Conservation (phyloP, 1,140 invertebrate genomes). For the Cotesia glomerata region DNA sequence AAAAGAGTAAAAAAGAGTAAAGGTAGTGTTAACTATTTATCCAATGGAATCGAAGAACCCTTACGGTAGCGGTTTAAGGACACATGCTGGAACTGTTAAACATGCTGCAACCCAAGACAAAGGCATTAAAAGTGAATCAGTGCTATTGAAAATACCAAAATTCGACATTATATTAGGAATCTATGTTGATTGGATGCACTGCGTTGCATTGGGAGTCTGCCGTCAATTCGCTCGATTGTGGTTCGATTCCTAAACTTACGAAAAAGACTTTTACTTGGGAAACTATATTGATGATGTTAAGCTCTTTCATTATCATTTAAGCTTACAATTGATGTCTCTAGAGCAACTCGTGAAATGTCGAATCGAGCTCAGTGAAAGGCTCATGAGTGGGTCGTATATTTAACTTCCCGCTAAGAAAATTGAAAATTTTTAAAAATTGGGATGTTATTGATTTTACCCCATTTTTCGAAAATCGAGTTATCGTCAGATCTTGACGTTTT, state of each 20-base stretch:
- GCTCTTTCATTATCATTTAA: constrained; percentile 18
- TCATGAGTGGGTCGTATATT: constrained; percentile 42
- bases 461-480: no score
- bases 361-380: constrained; percentile 44
- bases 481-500: no score
- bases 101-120: neutral
- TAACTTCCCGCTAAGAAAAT: no score
- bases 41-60: constrained; percentile 26
- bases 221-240: constrained; percentile 33
- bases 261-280: constrained; percentile 29
- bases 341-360: constrained; percentile 36
- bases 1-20: constrained; percentile 29
- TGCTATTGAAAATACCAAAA: constrained; percentile 24
- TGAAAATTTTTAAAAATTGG: no score
- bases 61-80: constrained; percentile 34
- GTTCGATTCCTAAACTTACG: constrained; percentile 34
- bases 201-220: constrained; percentile 37
- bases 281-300: neutral
- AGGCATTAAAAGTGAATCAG: neutral
- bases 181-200: constrained; percentile 43
- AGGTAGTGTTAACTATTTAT: constrained; percentile 32
- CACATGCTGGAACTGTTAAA: constrained; percentile 24
- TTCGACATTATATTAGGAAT: constrained; percentile 39
- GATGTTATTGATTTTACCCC: no score
- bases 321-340: constrained; percentile 28